These are phyloP conservation scores for Drosophila ezoana DNA, from an alignment of 2,888 invertebrate genomes.

Conservation along the genomic window DNA sequence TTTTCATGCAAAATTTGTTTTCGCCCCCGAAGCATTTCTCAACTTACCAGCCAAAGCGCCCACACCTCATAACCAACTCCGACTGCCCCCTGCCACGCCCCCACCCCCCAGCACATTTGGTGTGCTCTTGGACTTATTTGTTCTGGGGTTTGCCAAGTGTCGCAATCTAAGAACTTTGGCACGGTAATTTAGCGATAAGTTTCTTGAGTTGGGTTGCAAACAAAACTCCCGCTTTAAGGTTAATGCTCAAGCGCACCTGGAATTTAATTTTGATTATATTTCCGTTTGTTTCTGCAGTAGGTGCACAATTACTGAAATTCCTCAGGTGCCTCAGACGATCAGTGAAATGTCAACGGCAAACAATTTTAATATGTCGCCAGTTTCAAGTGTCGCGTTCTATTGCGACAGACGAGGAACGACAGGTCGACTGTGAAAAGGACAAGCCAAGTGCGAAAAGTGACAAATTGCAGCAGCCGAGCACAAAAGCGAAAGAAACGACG, in stretches of 20 bases:
- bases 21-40: conserved; percentile 47
- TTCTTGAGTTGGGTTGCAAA: conserved; percentile 46
- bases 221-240: conserved; percentile 11
- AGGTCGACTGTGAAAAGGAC: conserved; percentile 42
- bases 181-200: conserved; percentile 71
- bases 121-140: conserved; percentile 29
- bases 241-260: neutral
- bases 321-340: conserved; percentile 35
- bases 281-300: conserved; percentile 10
- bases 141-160: conserved; percentile 48
- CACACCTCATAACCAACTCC: conserved; percentile 1
- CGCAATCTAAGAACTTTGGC: conserved; percentile 58
- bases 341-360: conserved; percentile 58
- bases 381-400: conserved; percentile 43
- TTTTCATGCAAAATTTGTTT: conserved; percentile 76
- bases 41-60: conserved; percentile 7
- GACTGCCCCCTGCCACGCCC: neutral
- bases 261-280: conserved; percentile 44
- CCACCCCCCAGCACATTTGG: neutral
- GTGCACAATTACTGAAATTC: conserved; percentile 51
- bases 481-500: conserved; percentile 29
- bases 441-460: conserved; percentile 69
- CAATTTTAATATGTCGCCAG: conserved; percentile 57
- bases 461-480: conserved; percentile 64
- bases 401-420: conserved; percentile 9